Conservation (phyloP, 2,113 vertebrate species). For the Cinclus mexicanus region DNA sequence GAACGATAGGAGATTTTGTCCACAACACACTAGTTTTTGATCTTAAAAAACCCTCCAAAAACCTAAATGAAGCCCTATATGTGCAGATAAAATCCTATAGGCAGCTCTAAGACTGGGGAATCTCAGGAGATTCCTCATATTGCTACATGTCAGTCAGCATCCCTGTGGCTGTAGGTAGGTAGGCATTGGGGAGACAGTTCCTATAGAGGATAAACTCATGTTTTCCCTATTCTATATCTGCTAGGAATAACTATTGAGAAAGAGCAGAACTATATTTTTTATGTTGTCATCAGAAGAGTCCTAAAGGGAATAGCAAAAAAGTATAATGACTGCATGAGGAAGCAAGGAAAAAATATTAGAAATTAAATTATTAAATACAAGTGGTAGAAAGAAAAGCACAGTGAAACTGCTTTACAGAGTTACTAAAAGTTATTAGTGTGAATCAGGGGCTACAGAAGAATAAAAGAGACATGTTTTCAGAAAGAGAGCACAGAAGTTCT, state of each 20-base stretch:
- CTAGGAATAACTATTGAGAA: not conserved
- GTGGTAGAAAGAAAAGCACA: not conserved
- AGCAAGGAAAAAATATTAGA: not conserved
- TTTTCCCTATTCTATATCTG: not conserved
- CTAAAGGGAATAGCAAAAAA: not conserved
- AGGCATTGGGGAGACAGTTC: not conserved
- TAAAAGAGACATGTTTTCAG: not conserved
- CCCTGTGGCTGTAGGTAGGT: not conserved
- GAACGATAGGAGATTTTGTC: not conserved
- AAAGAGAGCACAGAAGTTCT: not conserved
- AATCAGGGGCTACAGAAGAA: not conserved
- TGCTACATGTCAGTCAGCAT: not conserved
- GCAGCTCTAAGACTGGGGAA: not conserved
- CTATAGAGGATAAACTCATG: not conserved
- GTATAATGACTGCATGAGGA: not conserved
- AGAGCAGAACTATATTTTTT: not conserved
- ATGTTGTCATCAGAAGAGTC: not conserved
- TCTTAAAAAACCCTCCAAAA: fast-evolving
- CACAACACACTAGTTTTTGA: not conserved
- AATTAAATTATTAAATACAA: not conserved
- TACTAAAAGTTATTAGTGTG: not conserved
- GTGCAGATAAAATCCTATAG: not conserved
- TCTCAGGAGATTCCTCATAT: not conserved
- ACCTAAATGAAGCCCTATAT: not conserved
- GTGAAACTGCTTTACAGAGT: not conserved